Evolutionary conservation across 2,888 invertebrate species (phyloP).

Genomic region (Entomobrya multifasciata): DNA sequence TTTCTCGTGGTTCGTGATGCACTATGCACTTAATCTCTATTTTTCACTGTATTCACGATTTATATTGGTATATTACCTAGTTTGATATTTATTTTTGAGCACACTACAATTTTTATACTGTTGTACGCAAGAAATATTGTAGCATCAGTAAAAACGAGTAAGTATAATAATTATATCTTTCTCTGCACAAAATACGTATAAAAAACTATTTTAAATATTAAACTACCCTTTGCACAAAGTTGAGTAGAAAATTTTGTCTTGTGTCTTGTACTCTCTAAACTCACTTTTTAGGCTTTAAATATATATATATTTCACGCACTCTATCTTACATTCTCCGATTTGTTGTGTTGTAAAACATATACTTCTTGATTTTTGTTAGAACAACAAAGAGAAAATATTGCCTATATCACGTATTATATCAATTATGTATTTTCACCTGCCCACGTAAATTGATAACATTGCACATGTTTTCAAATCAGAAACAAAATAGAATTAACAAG

Average conservation of each 20-base stretch:
- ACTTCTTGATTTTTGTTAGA: too few species aligned
- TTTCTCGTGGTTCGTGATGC: conserved; percentile 74
- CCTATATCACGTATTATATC: too few species aligned
- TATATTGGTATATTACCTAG: conserved; percentile 17
- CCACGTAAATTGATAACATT: conserved; percentile 3
- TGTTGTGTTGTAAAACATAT: conserved; percentile 4
- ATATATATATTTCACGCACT: conserved; percentile 52
- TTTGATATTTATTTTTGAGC: conserved; percentile 26
- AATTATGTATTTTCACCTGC: conserved; percentile 27
- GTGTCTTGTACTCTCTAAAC: conserved; percentile 57
- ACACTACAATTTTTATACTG: conserved; percentile 8
- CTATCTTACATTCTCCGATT: conserved; percentile 8
- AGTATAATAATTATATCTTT: conserved; percentile 38
- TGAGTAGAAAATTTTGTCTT: conserved; percentile 44
- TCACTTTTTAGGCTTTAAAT: conserved; percentile 62
- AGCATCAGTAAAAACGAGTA: conserved; percentile 40
- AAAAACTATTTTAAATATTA: conserved; percentile 4
- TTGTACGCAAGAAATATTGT: conserved; percentile 48
- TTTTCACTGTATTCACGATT: background rate
- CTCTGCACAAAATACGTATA: conserved; percentile 69
- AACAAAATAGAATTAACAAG: conserved; percentile 26
- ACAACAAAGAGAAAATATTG: background rate
- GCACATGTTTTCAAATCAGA: conserved; percentile 29
- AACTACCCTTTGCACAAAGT: conserved; percentile 69
- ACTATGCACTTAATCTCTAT: conserved; percentile 29